phyloP scores from a whole-genome alignment of 2,113 vertebrate species.

The Trematocara marginatum region DNA sequence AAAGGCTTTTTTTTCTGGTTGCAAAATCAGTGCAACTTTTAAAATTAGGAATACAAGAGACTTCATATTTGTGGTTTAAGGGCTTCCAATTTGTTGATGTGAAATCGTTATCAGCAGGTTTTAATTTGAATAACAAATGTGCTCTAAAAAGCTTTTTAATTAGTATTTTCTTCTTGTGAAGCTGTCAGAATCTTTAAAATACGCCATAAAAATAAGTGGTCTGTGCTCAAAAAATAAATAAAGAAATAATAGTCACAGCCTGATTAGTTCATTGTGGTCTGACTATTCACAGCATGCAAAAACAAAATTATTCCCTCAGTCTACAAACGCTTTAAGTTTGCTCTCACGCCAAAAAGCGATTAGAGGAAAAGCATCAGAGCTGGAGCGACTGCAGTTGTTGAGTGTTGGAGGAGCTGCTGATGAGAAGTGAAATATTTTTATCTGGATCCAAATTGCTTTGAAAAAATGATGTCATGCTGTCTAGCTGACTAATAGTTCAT shows the following conservation, averaged over 20 bases:
- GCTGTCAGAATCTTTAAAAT: neutral
- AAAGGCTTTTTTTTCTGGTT: neutral
- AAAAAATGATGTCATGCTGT: neutral
- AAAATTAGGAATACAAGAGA: neutral
- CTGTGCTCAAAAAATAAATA: neutral
- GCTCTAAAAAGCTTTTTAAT: neutral
- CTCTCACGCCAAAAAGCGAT: neutral
- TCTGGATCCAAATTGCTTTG: neutral
- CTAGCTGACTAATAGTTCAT: neutral
- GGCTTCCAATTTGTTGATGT: neutral
- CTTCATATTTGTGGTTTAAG: neutral
- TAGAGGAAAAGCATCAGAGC: neutral
- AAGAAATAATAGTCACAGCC: neutral
- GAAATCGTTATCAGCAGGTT: neutral
- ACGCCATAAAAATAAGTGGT: neutral
- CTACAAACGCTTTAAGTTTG: neutral
- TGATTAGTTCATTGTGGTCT: conserved; percentile 1
- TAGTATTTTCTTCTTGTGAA: neutral
- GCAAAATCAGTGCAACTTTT: neutral
- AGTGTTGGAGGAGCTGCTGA: neutral
- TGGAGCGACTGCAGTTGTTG: neutral
- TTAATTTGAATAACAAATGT: neutral
- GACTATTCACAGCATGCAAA: neutral
- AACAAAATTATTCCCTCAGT: neutral
- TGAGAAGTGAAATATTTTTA: neutral